Percentiles rank a stretch among this genome's conserved stretches.
These are phyloP conservation scores for Hyles lineata DNA, from an alignment of 2,888 invertebrate species.

Conservation along the genomic window DNA sequence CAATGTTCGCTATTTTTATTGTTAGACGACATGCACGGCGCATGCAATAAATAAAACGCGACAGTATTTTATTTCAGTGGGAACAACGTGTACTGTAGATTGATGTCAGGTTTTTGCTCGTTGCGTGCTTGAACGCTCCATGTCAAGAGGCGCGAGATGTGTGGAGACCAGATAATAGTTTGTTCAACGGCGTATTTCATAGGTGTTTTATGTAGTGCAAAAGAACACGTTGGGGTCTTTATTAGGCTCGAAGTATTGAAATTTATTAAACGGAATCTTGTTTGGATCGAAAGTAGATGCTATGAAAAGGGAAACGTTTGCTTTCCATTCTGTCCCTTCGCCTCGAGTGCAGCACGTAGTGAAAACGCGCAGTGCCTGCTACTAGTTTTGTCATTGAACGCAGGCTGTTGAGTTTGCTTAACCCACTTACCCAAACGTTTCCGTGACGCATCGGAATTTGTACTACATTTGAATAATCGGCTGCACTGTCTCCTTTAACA, in stretches of 20 bases:
- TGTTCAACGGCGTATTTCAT: not conserved
- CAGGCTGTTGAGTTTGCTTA: slow-evolving; percentile 63
- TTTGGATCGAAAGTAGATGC: slow-evolving; percentile 25
- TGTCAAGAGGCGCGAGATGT: slow-evolving; percentile 51
- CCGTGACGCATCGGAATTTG: slow-evolving; percentile 73
- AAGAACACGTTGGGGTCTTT: not conserved
- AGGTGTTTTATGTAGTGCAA: slow-evolving; percentile 10
- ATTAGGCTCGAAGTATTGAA: not conserved
- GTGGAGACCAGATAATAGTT: slow-evolving; percentile 37
- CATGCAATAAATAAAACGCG: slow-evolving; percentile 20
- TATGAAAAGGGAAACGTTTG: slow-evolving; percentile 56
- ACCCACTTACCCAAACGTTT: slow-evolving; percentile 66
- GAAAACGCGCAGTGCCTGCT: slow-evolving; percentile 47
- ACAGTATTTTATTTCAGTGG: slow-evolving; percentile 50
- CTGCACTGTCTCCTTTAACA: slow-evolving; percentile 58
- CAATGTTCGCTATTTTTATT: slow-evolving; percentile 14
- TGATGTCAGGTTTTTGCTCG: slow-evolving; percentile 57
- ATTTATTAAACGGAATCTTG: not conserved
- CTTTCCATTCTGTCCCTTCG: slow-evolving; percentile 65
- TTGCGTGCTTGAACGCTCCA: slow-evolving; percentile 50
- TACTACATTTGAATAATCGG: slow-evolving; percentile 71
- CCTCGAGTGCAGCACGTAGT: slow-evolving; percentile 55
- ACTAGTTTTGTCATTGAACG: slow-evolving; percentile 61
- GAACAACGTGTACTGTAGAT: slow-evolving; percentile 53
- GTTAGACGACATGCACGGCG: not conserved